Conservation (phyloP, 1,140 invertebrate genomes). For the Yoshiicerus persimilis region DNA sequence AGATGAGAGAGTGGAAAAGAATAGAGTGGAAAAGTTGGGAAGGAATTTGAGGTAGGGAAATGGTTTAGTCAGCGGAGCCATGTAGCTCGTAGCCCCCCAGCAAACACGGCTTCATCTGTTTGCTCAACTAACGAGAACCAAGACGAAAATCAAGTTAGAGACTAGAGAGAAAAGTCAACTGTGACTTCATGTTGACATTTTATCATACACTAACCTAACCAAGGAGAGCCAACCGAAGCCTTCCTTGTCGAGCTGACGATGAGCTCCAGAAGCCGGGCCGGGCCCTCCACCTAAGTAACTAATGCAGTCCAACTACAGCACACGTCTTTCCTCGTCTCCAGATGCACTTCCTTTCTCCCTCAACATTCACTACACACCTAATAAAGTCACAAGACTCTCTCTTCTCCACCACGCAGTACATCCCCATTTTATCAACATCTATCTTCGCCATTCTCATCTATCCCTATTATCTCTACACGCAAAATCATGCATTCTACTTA, state of each 20-base stretch:
- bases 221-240: not conserved
- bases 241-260: not conserved
- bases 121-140: slow-evolving; percentile 50
- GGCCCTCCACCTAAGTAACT: not conserved
- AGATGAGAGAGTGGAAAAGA: slow-evolving; percentile 9
- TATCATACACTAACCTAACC: slow-evolving; percentile 29
- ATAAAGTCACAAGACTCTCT: not conserved
- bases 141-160: slow-evolving; percentile 50
- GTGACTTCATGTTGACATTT: slow-evolving; percentile 50
- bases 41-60: slow-evolving; percentile 39
- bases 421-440: no score
- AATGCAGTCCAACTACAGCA: not conserved
- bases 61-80: slow-evolving; percentile 14
- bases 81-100: slow-evolving; percentile 28
- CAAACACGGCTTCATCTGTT: slow-evolving; percentile 43
- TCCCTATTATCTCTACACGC: no score
- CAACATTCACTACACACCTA: not conserved
- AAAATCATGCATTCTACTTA: no score
- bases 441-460: no score
- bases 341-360: not conserved
- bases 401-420: not conserved
- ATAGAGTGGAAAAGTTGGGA: slow-evolving; percentile 12
- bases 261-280: not conserved
- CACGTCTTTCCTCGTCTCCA: not conserved
- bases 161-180: slow-evolving; percentile 48